Evolutionary conservation across 2,113 vertebrate genomes (phyloP), one percentile per base, ranked within the genome.

Genomic region (Panthera uncia): DNA sequence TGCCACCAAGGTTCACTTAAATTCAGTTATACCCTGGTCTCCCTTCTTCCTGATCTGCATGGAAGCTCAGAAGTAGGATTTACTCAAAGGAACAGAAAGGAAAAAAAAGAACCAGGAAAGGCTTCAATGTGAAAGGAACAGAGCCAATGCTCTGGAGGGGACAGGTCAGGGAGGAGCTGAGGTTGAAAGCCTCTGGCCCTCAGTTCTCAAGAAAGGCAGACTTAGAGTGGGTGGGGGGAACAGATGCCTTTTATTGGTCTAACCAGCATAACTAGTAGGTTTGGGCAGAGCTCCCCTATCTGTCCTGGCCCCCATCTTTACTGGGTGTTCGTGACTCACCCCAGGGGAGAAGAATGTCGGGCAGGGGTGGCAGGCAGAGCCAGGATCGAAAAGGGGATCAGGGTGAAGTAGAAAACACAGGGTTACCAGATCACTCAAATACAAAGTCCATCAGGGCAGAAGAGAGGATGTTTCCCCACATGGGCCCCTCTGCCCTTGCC

Each of bases 201-300:
- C 55, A 68, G 14, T 36, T 80, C 41, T 71, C 78, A 71, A 97
- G 76, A 92, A 96, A 97, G 91, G 48, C 82, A 96, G 55, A 73
- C 86, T 65, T 23, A 69, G 65, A 81, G 19, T 48, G 41, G 74
- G 41, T 78, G 41, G 27, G 55, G 71, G 71, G 55, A 66, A 87
- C 57, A 50, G 25, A 81, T 52, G 52, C 31, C 78, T 91, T 98
- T 98, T 97, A 98, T 95, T 97, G 66, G 90, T 84, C 69, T 69
- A 85, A 81, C 76, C 65, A 78, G 69, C 9, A 3, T 71, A 69
- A 48, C 73, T 68, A 61, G 41, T 19, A 82, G 88, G 65, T 66
- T 38, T 68, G 3, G 9, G 27, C 29, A 89, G 29, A 81, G 38
- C 41, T 7, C 83, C 76, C 45, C 61, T 65, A 6, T 73, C 61